A percentile compares a stretch with the other conserved stretches of the same genome.
These are phyloP conservation scores for Tetrapedia diversipes DNA, from an alignment of 2,888 invertebrate species.

Conservation along the genomic window DNA sequence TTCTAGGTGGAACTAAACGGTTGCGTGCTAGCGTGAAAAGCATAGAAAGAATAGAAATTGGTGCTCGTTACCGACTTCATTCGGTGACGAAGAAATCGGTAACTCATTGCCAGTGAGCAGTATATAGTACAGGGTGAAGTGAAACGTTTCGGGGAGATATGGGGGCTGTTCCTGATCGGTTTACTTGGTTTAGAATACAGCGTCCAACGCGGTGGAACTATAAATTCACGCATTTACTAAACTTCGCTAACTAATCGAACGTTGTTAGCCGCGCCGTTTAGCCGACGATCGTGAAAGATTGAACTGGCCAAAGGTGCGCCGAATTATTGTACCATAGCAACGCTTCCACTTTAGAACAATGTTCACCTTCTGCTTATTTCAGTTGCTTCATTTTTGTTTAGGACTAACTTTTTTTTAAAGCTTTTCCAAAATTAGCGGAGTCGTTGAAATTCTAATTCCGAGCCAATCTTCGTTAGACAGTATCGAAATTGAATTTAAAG, in stretches of 20 bases:
- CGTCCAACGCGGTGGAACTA: conserved; percentile 60
- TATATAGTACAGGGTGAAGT: conserved; percentile 45
- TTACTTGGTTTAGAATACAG: conserved; percentile 51
- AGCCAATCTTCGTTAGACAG: no score
- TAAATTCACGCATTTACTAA: conserved; percentile 60
- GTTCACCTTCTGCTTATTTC: not conserved
- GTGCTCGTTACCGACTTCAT: conserved; percentile 2
- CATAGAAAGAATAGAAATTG: not conserved
- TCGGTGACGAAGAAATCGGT: not conserved
- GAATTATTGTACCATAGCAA: conserved; percentile 7
- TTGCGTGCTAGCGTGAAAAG: conserved; percentile 5
- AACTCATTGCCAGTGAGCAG: no score
- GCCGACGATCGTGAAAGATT: conserved; percentile 5
- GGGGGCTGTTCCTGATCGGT: not conserved
- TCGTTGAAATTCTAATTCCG: not conserved
- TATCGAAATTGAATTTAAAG: no score
- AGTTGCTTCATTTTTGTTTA: not conserved
- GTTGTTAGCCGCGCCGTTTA: conserved; percentile 22
- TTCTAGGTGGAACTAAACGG: not conserved
- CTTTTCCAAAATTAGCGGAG: not conserved
- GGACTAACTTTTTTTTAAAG: not conserved
- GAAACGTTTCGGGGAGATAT: conserved; percentile 41
- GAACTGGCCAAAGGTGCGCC: conserved; percentile 13
- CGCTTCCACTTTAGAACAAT: conserved; percentile 5
- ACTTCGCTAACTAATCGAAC: conserved; percentile 69